Base-by-base conservation (phyloP, 2,888 invertebrate genomes). In the Conomelus anceps region DNA sequence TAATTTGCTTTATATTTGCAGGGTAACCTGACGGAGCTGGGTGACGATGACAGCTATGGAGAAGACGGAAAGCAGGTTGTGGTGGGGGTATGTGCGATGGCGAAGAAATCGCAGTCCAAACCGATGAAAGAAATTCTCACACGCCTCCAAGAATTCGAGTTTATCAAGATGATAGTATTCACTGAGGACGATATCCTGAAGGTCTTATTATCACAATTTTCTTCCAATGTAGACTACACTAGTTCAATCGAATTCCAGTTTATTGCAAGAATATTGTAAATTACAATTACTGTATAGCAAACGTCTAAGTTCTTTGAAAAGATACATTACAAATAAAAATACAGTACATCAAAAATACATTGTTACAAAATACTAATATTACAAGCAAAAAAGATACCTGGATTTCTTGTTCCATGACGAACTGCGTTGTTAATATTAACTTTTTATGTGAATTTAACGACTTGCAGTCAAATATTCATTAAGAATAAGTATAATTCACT, bases 1-100 rank as follows among this genome's bases (percentile, higher is more conserved):
- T 7, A 24, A 24, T 23, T 87, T 3, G 13, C 87, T 87, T 26
- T 87, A 17, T 87, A 23, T 90, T 93, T 92, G 22, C 92, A 97
- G 97, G 96, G 96, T 91, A 97, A 97, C 93, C 95, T 97, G 92
- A 93, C 93, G 93, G 97, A 97, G 93, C 94, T 96, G 93, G 96
- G 95, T 92, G 93, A 95, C 90, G 94, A 94, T 90, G 94, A 93
- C 92, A 90, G 93, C 93, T 91, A 94, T 94, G 90, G 92, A 94
- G 93, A 94, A 94, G 93, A 94, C 84, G 97, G 96, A 92, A 98
- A 98, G 93, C 98, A 98, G 93, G 98, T 99, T 92, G 95, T 98
- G 93, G 98, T 99, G 92, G 99, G 99, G 91, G 97, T 99, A 90
- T 99, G 99, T 95, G 99, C 99, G 91, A 99, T 99, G 99, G 97